These are phyloP conservation scores for Brachypteracias leptosomus DNA, from an alignment of 2,113 vertebrate genomes.

Conservation along the genomic window DNA sequence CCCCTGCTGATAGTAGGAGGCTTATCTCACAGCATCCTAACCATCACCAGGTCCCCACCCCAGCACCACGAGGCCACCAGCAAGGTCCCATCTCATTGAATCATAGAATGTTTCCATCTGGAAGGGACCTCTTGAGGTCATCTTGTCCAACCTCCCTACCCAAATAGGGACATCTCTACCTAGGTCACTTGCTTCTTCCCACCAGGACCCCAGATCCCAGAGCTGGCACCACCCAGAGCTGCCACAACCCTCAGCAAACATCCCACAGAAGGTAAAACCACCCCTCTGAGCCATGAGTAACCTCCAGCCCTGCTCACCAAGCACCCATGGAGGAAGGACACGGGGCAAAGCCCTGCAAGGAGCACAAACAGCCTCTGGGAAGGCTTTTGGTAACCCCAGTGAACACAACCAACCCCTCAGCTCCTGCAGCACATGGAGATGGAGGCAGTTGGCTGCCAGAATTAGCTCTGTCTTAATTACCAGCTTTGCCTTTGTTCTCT, in stretches of 20 bases:
- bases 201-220: no score
- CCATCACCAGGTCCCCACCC: not conserved
- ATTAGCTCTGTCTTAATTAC: slow-evolving; percentile 64
- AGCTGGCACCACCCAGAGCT: no score
- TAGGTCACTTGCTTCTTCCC: no score
- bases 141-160: no score
- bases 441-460: slow-evolving; percentile 40
- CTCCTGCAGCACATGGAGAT: not conserved
- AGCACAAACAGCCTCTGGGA: not conserved
- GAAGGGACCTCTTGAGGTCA: no score
- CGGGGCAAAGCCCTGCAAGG: not conserved
- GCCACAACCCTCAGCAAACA: accelerated
- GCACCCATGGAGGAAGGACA: not conserved
- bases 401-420: not conserved
- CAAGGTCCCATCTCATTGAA: not conserved
- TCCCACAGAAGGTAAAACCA: not conserved
- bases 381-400: not conserved
- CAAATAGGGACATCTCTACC: no score
- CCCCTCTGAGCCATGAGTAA: accelerated
- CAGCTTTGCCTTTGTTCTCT: slow-evolving; percentile 56
- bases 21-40: not conserved
- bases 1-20: not conserved
- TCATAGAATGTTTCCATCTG: no score
- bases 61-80: not conserved
- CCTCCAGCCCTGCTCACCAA: not conserved